Evolutionary conservation across 53 echinoderm and acorn worm genomes (phyloP), one percentile per base, ranked within the genome.

Genomic region (Echinarachnius parma): DNA sequence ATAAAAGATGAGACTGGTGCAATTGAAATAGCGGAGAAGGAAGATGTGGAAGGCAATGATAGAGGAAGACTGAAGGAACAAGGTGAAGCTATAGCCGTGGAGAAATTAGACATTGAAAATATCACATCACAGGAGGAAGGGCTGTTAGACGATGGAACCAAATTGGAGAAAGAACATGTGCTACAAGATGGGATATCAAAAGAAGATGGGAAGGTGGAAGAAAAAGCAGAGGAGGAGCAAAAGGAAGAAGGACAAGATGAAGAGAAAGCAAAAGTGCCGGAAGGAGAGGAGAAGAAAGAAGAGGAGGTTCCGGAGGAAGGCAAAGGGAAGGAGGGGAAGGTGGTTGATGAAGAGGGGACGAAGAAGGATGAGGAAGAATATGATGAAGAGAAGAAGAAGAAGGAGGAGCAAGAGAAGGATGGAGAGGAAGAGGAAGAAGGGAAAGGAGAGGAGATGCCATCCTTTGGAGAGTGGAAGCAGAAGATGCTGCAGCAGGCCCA

Each of bases 381-480:
- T 9, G 21, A 19, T 1, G 60, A 30, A 60, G 7, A 21, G 14
- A 22, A 48, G 27, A 22, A 10, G 45, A 42, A 30, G 42, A 2
- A 42, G 58, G 29, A 2, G 23, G 20, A 5, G 35, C 23, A 2
- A 22, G 18, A 2, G 44, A 58, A 31, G 53, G 0, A 26, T 21
- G 21, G 47, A 30, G n/a, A 31, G 35, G 35, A 27, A 26, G 59
- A 23, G 15, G 60, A 66, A 14, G 86, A 79, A 33, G 78, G 42
- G 34, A 61, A 53, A 66, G 31, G 8, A 62, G 85, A 86, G 36
- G 63, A 88, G 44, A 89, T 93, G 69, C 89, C 87, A 9, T 90
- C 93, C 16, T 93, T 86, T 75, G 87, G 84, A 58, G 93, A 93
- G 46, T 93, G 93, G 93, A 93, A 88, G 62, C 62, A 86, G 76